Evolutionary conservation across 2,888 invertebrate genomes (phyloP), one percentile per base, ranked within the genome.

Genomic region (Anarsia innoxiella): DNA sequence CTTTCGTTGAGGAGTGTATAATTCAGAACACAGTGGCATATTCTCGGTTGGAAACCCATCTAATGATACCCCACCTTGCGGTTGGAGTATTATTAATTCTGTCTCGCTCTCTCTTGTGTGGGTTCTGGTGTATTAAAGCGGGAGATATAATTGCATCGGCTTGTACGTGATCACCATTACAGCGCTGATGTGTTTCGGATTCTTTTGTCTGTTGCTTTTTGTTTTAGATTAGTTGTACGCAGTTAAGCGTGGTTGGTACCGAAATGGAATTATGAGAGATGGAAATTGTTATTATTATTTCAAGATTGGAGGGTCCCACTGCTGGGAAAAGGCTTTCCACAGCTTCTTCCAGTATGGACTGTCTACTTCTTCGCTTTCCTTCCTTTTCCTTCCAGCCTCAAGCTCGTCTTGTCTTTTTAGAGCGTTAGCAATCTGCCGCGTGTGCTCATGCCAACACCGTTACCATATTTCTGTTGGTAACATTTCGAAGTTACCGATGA

Each of bases 131-230:
- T 70, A 76, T 72, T 71, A 72, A 71, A 80, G 69, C 54, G 73
- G 68, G 76, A 78, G 59, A 61, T 53, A 49, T 59, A 66, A 76
- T 71, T 61, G 63, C 68, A 72, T 71, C 69, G 46, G 40, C 35
- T 48, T 55, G 64, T 78, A 79, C 83, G 83, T 83, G 83, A 80
- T 83, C 77, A 74, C 83, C 78, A 84, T 84, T 82, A 83, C 71
- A 62, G 62, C 58, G 63, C 66, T 72, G 71, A 74, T 75, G 71
- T 67, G 66, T 73, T 69, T 76, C 69, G 70, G 59, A 68, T 66
- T 72, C 74, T 71, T 74, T 75, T 76, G 70, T 73, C 66, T 50
- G 36, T 59, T 45, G 56, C 68, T 69, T 60, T 56, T 66, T 68
- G 65, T 66, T 70, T 66, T 61, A 60, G 58, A 67, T 67, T 69